Percentiles rank a stretch among this genome's conserved stretches.
Conservation (phyloP, 2,797 vertebrate species). For the Phrynocephalus vlangalii region DNA sequence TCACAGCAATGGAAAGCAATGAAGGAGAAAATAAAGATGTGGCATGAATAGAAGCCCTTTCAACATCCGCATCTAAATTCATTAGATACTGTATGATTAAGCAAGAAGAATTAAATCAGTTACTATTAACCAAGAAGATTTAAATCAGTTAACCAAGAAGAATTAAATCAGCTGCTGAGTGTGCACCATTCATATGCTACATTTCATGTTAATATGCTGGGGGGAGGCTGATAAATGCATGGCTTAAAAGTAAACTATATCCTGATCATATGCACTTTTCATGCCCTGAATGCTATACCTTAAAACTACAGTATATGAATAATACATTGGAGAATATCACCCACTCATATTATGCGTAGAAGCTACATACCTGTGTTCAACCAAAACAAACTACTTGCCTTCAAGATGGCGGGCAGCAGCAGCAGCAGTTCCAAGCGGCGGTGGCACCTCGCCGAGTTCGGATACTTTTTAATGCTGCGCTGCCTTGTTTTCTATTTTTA, state of each 20-base stretch:
- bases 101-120: neutral
- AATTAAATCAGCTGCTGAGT: no score
- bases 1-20: no score
- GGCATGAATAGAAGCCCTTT: no score
- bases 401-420: no score
- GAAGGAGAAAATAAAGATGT: neutral
- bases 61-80: neutral
- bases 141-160: no score
- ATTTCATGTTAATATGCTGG: neutral
- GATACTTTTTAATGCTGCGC: no score
- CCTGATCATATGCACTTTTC: conserved; percentile 22
- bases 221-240: neutral
- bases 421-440: no score
- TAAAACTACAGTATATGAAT: conserved; percentile 39
- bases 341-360: conserved; percentile 30
- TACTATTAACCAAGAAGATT: no score
- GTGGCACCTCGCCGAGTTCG: no score
- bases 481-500: no score
- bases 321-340: conserved; percentile 46
- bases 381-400: conserved; percentile 56
- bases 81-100: neutral
- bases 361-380: conserved; percentile 40
- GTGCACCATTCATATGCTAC: neutral
- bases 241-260: conserved; percentile 34
- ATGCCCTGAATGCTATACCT: conserved; percentile 17